Conservation (phyloP, 2,888 invertebrate species). For the Chloroclysta siterata region DNA sequence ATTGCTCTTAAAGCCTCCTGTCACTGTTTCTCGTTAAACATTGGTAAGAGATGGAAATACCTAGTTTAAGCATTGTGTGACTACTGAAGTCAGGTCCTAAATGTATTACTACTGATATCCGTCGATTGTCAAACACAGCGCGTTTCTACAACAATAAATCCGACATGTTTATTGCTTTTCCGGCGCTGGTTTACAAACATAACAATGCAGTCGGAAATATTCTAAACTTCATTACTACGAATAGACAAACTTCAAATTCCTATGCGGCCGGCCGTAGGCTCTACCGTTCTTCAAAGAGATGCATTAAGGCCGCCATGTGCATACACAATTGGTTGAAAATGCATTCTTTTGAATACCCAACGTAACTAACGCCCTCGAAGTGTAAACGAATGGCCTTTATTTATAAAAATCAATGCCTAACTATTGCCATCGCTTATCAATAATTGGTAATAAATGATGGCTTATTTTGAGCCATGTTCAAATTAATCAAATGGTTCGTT, state of each 20-base stretch:
- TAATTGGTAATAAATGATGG: no score
- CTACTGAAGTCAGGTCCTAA: no score
- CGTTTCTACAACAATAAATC: constrained; percentile 46
- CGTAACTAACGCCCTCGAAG: background rate
- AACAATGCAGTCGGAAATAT: constrained; percentile 34
- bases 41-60: no score
- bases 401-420: background rate
- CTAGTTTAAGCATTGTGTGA: no score
- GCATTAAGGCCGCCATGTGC: constrained; percentile 43
- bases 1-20: no score
- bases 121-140: constrained; percentile 48
- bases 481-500: no score
- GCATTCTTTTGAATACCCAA: constrained; percentile 31
- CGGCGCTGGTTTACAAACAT: constrained; percentile 40
- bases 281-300: constrained; percentile 27
- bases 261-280: background rate
- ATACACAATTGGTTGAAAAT: constrained; percentile 45
- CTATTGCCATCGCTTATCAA: no score
- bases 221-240: constrained; percentile 24
- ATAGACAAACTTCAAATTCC: constrained; percentile 25
- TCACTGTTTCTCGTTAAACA: no score
- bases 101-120: constrained; percentile 49
- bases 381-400: background rate
- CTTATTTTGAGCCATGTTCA: no score
- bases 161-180: constrained; percentile 54